Percentiles rank a stretch among this genome's conserved stretches.
These are phyloP conservation scores for Ameiurus melas DNA, from an alignment of 2,113 vertebrate genomes.

Conservation along the genomic window DNA sequence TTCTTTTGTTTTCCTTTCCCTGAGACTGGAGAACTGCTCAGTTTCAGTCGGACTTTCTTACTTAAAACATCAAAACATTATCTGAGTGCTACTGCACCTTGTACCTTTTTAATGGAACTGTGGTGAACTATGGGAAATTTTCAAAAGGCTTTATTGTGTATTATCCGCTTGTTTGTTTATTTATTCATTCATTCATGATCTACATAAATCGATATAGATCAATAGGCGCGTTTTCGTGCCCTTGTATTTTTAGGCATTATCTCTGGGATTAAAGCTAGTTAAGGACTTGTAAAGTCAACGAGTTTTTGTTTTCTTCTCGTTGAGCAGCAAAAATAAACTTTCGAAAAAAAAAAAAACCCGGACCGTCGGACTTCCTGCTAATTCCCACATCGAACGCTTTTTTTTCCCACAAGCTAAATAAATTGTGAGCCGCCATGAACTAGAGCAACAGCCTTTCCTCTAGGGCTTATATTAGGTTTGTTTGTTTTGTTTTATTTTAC, in stretches of 20 bases:
- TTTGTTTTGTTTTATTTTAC: background rate
- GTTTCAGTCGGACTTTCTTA: background rate
- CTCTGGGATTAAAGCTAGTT: conserved; percentile 26
- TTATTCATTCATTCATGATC: background rate
- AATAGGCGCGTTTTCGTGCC: background rate
- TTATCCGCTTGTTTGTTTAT: background rate
- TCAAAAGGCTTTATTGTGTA: background rate
- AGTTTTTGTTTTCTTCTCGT: conserved; percentile 28
- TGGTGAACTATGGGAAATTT: background rate
- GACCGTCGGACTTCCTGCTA: conserved; percentile 33
- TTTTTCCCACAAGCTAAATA: conserved; percentile 4
- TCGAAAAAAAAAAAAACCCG: conserved; percentile 1
- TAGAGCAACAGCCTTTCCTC: background rate
- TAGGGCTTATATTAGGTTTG: background rate
- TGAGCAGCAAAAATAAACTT: background rate
- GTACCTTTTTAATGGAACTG: background rate
- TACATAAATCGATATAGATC: background rate
- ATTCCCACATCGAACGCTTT: conserved; percentile 14
- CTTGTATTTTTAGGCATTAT: background rate
- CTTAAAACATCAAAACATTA: background rate
- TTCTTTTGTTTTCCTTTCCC: background rate
- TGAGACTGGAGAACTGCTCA: background rate
- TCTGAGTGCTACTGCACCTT: background rate
- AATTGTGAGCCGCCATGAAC: background rate
- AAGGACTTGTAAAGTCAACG: conserved; percentile 6